Percentiles rank a stretch among this genome's conserved stretches.
Conservation (phyloP, 2,888 invertebrate genomes). For the Drosophila barbarae region DNA sequence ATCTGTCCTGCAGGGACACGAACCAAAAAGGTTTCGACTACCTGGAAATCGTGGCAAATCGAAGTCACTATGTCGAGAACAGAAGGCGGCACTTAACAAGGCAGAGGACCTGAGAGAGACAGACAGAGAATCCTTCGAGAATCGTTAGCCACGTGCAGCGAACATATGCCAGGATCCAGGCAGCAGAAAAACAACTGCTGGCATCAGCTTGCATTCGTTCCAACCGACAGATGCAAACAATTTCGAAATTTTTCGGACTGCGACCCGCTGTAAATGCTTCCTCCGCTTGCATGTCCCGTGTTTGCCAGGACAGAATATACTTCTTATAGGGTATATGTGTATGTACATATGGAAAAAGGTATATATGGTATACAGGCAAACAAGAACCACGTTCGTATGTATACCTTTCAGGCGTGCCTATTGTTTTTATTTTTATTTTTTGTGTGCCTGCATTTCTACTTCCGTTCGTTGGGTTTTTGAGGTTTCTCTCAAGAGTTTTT, state of each 20-base stretch:
- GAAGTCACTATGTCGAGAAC: slow-evolving; percentile 26
- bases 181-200: slow-evolving; percentile 26
- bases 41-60: slow-evolving; percentile 45
- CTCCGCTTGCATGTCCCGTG: slow-evolving; percentile 27
- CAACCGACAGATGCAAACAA: slow-evolving; percentile 45
- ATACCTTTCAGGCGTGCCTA: slow-evolving; percentile 21
- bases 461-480: slow-evolving; percentile 53
- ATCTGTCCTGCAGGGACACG: slow-evolving; percentile 33
- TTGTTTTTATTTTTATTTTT: slow-evolving; percentile 40
- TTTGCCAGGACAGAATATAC: slow-evolving; percentile 25
- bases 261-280: slow-evolving; percentile 30
- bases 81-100: slow-evolving; percentile 26
- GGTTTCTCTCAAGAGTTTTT: slow-evolving; percentile 45
- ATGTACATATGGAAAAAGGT: slow-evolving; percentile 9
- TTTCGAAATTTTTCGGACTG: slow-evolving; percentile 23
- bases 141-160: slow-evolving; percentile 33
- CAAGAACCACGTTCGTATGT: slow-evolving; percentile 13
- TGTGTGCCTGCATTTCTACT: slow-evolving; percentile 49
- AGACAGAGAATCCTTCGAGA: slow-evolving; percentile 15
- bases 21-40: slow-evolving; percentile 35
- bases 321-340: slow-evolving; percentile 5
- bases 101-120: background rate
- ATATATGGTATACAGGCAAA: background rate
- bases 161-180: slow-evolving; percentile 35
- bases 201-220: slow-evolving; percentile 28